A percentile compares a stretch with the other conserved stretches of the same genome.
Conservation (phyloP, 2,888 invertebrate species). For the Diarsia rubi region DNA sequence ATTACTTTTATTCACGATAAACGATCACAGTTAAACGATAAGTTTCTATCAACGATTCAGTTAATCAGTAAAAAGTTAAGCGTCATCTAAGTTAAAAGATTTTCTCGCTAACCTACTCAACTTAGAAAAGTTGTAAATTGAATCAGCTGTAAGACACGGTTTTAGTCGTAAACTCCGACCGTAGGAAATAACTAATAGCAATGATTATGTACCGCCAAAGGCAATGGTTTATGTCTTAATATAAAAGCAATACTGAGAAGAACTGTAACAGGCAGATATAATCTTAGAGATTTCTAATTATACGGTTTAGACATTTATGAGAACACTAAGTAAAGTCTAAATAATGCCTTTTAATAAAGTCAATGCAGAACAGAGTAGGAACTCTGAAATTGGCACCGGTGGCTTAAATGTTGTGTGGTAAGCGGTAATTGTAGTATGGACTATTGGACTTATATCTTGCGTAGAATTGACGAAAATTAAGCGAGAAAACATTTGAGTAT, state of each 20-base stretch:
- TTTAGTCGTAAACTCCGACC: slow-evolving; percentile 47
- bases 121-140: slow-evolving; percentile 48
- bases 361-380: not conserved
- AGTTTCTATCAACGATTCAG: not conserved
- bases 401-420: not conserved
- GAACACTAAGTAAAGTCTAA: not conserved
- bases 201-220: slow-evolving; percentile 53
- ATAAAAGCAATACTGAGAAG: slow-evolving; percentile 43
- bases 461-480: too few relatives aligned
- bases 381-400: not conserved
- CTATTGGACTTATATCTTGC: not conserved
- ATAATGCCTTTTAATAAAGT: not conserved
- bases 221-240: slow-evolving; percentile 53
- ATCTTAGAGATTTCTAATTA: slow-evolving; percentile 42
- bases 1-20: not conserved
- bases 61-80: not conserved
- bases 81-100: not conserved
- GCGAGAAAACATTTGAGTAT: too few relatives aligned
- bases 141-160: slow-evolving; percentile 32
- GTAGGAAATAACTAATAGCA: slow-evolving; percentile 31
- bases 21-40: not conserved
- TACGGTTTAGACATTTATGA: not conserved
- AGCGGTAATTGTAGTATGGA: not conserved
- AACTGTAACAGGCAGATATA: slow-evolving; percentile 32
- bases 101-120: slow-evolving; percentile 9